Evolutionary conservation across 2,888 invertebrate genomes (phyloP).

Genomic region (Therioaphis trifolii): DNA sequence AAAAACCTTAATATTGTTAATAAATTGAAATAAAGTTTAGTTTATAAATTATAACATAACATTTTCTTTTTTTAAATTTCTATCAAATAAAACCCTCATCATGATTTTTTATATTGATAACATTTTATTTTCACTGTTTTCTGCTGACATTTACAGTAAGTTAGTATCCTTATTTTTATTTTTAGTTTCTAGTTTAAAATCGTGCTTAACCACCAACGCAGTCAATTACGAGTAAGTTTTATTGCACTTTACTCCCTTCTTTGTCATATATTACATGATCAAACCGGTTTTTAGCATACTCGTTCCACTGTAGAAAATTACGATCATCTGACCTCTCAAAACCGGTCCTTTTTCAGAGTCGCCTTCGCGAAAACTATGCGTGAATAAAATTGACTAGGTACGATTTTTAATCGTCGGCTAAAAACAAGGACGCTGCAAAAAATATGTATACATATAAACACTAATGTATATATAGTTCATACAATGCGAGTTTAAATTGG

Average conservation of each 20-base stretch:
- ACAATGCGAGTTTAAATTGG: not conserved
- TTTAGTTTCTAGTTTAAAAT: not conserved
- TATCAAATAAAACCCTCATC: no score
- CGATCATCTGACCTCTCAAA: constrained; percentile 24
- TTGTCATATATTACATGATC: not conserved
- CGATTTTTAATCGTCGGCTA: constrained; percentile 10
- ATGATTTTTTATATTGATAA: no score
- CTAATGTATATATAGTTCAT: not conserved
- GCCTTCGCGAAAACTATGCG: constrained; percentile 36
- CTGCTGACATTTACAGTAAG: not conserved
- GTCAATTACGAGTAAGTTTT: constrained; percentile 10
- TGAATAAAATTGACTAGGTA: not conserved
- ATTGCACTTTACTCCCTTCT: constrained; percentile 12
- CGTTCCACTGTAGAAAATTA: not conserved
- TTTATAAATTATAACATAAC: no score
- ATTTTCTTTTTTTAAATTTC: no score
- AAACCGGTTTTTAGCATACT: constrained; percentile 14
- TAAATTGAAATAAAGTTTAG: no score
- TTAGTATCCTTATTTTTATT: not conserved
- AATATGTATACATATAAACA: not conserved
- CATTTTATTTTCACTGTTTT: constrained; percentile 24
- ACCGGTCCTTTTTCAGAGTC: constrained; percentile 45
- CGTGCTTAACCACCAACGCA: not conserved
- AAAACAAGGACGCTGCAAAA: constrained; percentile 37
- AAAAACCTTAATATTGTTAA: no score